Percentiles rank a stretch among this genome's conserved stretches.
phyloP scores from a whole-genome alignment of 2,113 vertebrate genomes.

The Petrocephalus zakoni region DNA sequence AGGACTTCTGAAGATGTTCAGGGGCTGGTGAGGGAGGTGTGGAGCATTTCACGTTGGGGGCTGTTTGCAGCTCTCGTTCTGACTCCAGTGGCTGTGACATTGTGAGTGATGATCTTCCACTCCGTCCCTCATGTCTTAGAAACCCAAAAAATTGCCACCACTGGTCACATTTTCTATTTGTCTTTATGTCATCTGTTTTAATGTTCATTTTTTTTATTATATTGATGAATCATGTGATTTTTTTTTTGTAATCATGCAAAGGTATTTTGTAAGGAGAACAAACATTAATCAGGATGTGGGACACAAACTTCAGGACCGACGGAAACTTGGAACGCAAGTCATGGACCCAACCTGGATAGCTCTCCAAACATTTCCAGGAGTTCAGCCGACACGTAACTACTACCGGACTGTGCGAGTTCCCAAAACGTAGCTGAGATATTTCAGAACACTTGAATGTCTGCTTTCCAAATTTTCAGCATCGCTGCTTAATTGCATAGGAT shows the following conservation, averaged over 20 bases:
- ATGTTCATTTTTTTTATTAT: neutral
- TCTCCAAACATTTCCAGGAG: neutral
- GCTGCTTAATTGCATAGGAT: neutral
- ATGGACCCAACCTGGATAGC: neutral
- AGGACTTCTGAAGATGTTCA: neutral
- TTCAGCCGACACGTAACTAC: neutral
- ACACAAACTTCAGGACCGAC: neutral
- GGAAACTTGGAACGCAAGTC: neutral
- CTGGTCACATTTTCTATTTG: neutral
- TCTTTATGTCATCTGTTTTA: neutral
- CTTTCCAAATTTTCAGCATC: neutral
- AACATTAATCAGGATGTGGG: neutral
- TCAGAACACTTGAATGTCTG: neutral
- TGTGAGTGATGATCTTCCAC: neutral
- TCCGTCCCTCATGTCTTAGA: neutral
- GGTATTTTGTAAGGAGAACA: neutral
- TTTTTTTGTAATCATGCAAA: no score
- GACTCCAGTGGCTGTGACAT: neutral
- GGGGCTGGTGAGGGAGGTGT: neutral
- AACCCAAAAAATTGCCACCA: neutral
- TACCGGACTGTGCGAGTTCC: neutral
- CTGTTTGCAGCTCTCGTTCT: neutral
- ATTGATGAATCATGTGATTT: neutral
- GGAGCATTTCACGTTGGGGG: neutral
- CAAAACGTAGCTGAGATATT: neutral